Base-by-base conservation (phyloP, 2,797 vertebrate species). In the Gallinago solitaria region DNA sequence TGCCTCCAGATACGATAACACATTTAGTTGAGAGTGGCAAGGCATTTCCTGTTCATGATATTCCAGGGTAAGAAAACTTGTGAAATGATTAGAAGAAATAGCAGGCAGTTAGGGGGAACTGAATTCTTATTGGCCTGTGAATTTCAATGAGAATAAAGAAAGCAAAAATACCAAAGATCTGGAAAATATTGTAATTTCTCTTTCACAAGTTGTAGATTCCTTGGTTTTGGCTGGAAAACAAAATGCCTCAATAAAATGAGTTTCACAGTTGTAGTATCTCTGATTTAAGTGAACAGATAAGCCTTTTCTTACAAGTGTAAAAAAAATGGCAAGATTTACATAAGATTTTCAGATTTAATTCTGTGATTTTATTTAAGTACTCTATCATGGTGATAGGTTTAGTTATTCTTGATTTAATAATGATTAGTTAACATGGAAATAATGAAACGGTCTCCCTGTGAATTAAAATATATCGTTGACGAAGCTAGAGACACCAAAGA, bases 31-130 rank as follows among this genome's bases (percentile, higher is more conserved):
- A 95, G 69, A 95, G 56, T 87, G 86, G 81, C 87, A 94, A 95
- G 67, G 86, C 91, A 96, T 95, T 96, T 97, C 94, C 90, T 94
- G 82, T 95, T 96, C 94, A 70, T 87, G 81, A 76, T 93, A 89
- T 77, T 80, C 90, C 93, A 80, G 51, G 68, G 91, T 93, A 94
- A 94, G 76, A 69, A 94, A 81, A 92, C 65, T 87, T 84, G 73
- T 87, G 53, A 92, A 95, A 95, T 41, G 9, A 64, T 78, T 74
- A 83, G 76, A 43, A 81, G 56, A 56, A 90, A 37, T 67, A 87
- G n/a, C n/a, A 89, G 86, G 30, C 65, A 79, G 63, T 95, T 96
- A 79, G 23, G 35, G 74, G 56, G 50, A 94, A 94, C 14, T 33
- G 54, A 83, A 63, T 79, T 83, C 13, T 88, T 78, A 32, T n/a